Base-by-base conservation (phyloP, 1,140 invertebrate genomes). In the Lysiphlebus fabarum region DNA sequence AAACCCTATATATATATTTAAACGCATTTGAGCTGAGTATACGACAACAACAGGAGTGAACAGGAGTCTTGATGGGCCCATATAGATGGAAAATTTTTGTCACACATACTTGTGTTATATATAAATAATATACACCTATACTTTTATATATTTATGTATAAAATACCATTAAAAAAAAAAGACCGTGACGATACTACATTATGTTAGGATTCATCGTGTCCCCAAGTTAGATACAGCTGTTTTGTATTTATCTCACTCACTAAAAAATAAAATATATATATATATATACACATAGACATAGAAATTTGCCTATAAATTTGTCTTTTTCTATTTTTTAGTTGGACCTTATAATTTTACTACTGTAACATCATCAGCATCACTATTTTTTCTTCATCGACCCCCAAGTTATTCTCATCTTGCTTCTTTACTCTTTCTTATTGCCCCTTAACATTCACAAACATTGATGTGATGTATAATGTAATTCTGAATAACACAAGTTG, bases 171-270 rank as follows among this genome's bases (percentile, higher is more conserved):
- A 73, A 67, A 65, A 62, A n/a, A n/a, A n/a, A 67, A 66, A 62
- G 65, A 67, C 67, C 69, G 70, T 71, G 67, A 67, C 61, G 65
- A 56, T 63, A 62, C n/a, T 70, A 63, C 61, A 61, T n/a, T 66
- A 60, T 36, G 36, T 36, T 49, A 6, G 5, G 2, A 40, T 40
- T 8, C 5, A 11, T 26, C 17, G 11, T 11, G 49, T n/a, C 62
- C 63, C 65, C 66, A 61, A 68, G 67, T 61, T 48, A 54, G 37
- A 61, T 65, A 68, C 72, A 74, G 69, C 70, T 73, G 69, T 71
- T 68, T 68, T 62, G 55, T 67, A 62, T 70, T 67, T 66, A 66
- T 68, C 59, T 70, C 64, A 63, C 58, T 63, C 60, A n/a, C n/a
- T n/a, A n/a, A n/a, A n/a, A n/a, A n/a, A n/a, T 33, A 11, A 56